Evolutionary conservation across 2,113 vertebrate genomes (phyloP), one percentile per base, ranked within the genome.

Genomic region (Osmerus mordax): DNA sequence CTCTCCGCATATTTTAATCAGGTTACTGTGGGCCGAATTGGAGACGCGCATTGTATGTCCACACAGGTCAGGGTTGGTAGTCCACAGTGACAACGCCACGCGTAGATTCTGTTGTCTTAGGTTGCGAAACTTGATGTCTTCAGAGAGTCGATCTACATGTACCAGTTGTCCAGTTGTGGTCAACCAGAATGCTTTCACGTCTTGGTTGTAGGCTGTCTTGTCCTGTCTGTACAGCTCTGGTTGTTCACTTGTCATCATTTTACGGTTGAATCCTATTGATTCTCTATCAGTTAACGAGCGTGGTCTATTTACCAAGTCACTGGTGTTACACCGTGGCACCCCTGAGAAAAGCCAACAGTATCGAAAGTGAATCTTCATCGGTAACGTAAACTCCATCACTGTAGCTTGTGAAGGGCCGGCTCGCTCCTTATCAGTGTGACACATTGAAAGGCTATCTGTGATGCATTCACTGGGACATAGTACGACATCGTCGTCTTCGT

Each of bases 321-420:
- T 13, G 6, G 58, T 0, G 0, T 23, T 60, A 16, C 23, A 21
- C 9, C 8, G 12, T 14, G 58, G 58, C 19, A 4, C 2, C 2
- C 58, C 58, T 0, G 58, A 60, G 12, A 60, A 60, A 60, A 60
- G 58, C 58, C 58, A 60, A 60, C 58, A 60, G 58, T 60, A 60
- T 60, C 58, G 19, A 19, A 60, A 60, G 58, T 60, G 11, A 13
- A 60, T 60, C 19, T 60, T 60, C 19, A 60, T 18, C 1, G 58
- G 58, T 23, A 60, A 60, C 11, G 23, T 21, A 60, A 60, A 60
- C 19, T 60, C 58, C 1, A 60, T 0, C n/a, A 28, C 25, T 28
- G 58, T 60, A 11, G 19, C 19, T 2, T 11, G 3, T 16, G 58
- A 60, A 21, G 58, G 58, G 11, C 19, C 23, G 0, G 12, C 13